Conservation (phyloP, 2,888 invertebrate genomes). For the Oxycera nigricornis region DNA sequence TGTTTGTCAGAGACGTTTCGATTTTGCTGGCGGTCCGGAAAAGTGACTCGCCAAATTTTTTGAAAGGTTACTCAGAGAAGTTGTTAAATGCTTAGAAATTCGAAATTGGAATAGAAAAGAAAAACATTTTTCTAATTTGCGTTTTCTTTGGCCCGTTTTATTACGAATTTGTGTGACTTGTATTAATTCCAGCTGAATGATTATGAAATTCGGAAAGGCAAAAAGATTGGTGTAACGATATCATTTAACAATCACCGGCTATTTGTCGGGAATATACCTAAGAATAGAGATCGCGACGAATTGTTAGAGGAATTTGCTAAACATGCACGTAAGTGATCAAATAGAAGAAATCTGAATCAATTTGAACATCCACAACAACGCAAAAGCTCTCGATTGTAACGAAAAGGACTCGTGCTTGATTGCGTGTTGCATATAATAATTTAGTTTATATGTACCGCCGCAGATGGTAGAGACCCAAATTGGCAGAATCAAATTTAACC, state of each 20-base stretch:
- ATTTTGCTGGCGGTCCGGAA: conserved; percentile 11
- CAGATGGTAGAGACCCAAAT: conserved; percentile 10
- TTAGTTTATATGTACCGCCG: conserved; percentile 1
- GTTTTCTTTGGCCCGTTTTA: conserved; percentile 48
- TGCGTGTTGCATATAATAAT: conserved; percentile 33
- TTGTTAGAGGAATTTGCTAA: conserved; percentile 99
- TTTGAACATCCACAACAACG: conserved; percentile 29
- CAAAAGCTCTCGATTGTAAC: background rate
- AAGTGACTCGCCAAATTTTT: background rate
- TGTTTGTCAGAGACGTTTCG: conserved; percentile 6
- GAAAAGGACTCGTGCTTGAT: background rate
- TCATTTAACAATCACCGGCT: conserved; percentile 99
- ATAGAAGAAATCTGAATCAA: conserved; percentile 48
- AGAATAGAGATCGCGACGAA: conserved; percentile 99
- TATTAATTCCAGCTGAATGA: conserved; percentile 99
- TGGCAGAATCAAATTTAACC: conserved; percentile 29
- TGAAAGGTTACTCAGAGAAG: background rate
- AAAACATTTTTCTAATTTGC: conserved; percentile 43
- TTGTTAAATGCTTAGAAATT: conserved; percentile 10
- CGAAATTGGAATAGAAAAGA: conserved; percentile 17
- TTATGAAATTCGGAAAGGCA: conserved; percentile 99
- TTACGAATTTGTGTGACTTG: conserved; percentile 59
- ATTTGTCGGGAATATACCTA: conserved; percentile 99
- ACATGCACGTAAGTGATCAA: conserved; percentile 93
- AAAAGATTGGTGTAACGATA: conserved; percentile 99